Evolutionary conservation across 2,113 vertebrate species (phyloP).

Genomic region (Piliocolobus tephrosceles): DNA sequence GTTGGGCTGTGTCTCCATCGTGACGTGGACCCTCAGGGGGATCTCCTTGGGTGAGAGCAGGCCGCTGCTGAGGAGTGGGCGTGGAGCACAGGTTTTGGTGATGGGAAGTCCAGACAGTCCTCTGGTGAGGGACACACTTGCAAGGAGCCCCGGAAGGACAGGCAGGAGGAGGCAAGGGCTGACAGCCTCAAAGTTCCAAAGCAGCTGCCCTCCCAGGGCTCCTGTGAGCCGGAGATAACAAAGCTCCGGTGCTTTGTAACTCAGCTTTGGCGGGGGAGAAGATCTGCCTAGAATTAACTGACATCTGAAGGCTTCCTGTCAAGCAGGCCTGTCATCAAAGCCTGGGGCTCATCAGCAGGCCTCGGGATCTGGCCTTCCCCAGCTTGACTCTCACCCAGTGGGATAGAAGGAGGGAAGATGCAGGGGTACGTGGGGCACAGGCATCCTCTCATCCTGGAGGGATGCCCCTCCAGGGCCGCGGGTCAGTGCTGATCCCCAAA

Average conservation of each 20-base stretch:
- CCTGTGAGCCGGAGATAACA: background rate
- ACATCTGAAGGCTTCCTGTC: background rate
- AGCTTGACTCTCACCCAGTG: background rate
- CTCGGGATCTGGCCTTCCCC: background rate
- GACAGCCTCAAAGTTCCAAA: background rate
- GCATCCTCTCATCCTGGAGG: background rate
- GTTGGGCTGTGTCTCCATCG: background rate
- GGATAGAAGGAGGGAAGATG: background rate
- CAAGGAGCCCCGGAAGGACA: background rate
- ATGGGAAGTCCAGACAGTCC: background rate
- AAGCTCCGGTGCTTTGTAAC: background rate
- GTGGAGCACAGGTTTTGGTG: background rate
- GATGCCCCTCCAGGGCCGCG: fast-evolving
- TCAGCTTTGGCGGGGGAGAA: background rate
- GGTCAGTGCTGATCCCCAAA: too few species aligned
- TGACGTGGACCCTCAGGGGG: too few species aligned
- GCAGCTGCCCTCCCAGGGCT: background rate
- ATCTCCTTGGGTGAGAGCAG: background rate
- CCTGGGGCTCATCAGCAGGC: background rate
- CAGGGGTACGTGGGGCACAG: background rate
- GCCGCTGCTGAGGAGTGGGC: background rate
- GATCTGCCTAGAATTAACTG: background rate
- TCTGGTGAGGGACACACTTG: background rate
- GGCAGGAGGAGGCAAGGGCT: background rate
- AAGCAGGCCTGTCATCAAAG: background rate